phyloP scores from a whole-genome alignment of 2,797 vertebrate species.

The Ispidina lecontei region DNA sequence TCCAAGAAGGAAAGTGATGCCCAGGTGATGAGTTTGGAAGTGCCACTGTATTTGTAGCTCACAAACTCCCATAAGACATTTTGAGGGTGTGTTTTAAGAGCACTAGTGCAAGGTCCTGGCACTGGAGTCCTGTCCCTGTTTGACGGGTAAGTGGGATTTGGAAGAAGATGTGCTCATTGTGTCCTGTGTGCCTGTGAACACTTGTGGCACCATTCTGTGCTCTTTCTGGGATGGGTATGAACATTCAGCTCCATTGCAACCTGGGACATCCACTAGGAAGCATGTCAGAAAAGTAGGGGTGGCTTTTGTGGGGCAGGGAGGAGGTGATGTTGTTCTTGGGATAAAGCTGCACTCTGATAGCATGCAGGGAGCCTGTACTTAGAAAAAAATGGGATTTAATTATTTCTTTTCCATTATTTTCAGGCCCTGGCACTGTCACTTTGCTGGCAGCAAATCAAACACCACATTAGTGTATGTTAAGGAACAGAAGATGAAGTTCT shows the following conservation, averaged over 20 bases:
- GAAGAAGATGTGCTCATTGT: background rate
- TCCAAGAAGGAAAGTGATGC: background rate
- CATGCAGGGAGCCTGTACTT: background rate
- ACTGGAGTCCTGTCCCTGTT: background rate
- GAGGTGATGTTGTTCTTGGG: background rate
- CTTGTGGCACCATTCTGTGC: background rate
- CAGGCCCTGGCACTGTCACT: slow-evolving; percentile 41
- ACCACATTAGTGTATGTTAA: slow-evolving; percentile 44
- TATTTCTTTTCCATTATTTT: slow-evolving; percentile 49
- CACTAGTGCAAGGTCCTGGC: background rate
- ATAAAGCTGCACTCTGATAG: background rate
- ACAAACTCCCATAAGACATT: background rate
- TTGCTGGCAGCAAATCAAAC: slow-evolving; percentile 64
- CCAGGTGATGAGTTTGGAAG: background rate
- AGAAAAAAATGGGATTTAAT: slow-evolving; percentile 16
- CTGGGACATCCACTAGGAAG: background rate
- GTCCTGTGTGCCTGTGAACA: background rate
- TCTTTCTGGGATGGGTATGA: background rate
- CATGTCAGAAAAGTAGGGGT: background rate
- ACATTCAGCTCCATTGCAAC: background rate
- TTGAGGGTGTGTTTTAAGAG: background rate
- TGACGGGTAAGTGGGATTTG: background rate
- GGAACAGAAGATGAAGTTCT: slow-evolving; percentile 53
- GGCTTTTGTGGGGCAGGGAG: background rate
- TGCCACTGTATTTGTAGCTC: background rate